Conservation (phyloP, 2,888 invertebrate genomes). For the Malthinus flaveolus region DNA sequence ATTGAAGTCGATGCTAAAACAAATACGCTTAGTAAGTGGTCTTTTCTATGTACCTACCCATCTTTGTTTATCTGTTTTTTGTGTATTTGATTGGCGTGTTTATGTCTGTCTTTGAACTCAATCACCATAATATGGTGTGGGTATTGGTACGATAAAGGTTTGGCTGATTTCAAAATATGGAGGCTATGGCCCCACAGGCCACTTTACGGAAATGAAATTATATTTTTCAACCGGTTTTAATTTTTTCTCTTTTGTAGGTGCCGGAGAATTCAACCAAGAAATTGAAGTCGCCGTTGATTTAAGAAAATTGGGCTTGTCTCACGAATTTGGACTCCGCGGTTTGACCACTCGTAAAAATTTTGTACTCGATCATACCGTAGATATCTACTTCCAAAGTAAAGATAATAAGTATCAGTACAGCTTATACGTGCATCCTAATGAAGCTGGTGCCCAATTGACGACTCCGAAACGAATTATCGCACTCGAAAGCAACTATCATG, state of each 20-base stretch:
- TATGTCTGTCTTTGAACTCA: too few relatives aligned
- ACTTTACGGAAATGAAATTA: too few relatives aligned
- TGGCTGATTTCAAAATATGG: too few relatives aligned
- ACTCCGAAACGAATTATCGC: conserved; percentile 71
- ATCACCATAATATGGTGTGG: too few relatives aligned
- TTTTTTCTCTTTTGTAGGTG: conserved; percentile 48
- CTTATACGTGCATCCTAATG: conserved; percentile 65
- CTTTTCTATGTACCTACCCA: too few relatives aligned
- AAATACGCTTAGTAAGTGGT: conserved; percentile 24
- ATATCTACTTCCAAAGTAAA: conserved; percentile 70
- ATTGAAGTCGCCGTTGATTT: conserved; percentile 70
- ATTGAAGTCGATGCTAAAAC: conserved; percentile 67
- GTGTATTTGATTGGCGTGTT: too few relatives aligned
- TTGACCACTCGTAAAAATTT: conserved; percentile 64
- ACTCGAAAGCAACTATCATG: conserved; percentile 57
- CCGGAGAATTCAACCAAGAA: conserved; percentile 62
- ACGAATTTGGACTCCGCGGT: conserved; percentile 73
- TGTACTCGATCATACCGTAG: conserved; percentile 67
- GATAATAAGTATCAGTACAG: conserved; percentile 75
- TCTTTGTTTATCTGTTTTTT: too few relatives aligned
- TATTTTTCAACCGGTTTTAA: not conserved
- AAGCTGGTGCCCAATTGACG: conserved; percentile 66
- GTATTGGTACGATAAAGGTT: too few relatives aligned
- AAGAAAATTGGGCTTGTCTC: conserved; percentile 72
- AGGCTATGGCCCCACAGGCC: too few relatives aligned